Evolutionary conservation across 2,888 invertebrate species (phyloP).

Genomic region (Oscheius onirici): DNA sequence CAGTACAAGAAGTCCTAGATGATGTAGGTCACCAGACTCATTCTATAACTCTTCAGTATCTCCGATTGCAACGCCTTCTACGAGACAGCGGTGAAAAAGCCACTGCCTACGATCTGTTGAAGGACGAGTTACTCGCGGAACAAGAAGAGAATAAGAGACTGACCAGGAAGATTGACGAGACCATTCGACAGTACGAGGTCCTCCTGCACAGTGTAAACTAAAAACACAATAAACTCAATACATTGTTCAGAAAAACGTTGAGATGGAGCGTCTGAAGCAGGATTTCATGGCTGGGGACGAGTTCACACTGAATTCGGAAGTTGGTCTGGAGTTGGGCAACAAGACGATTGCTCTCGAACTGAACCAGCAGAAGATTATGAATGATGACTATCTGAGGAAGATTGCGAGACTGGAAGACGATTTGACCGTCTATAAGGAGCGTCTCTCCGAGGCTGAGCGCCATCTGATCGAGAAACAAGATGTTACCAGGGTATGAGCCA

Average conservation of each 20-base stretch:
- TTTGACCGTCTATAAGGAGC: neutral
- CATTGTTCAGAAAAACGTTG: neutral
- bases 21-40: too few species aligned
- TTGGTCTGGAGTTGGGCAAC: neutral
- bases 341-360: neutral
- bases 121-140: neutral
- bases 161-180: neutral
- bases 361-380: constrained; percentile 4
- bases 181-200: neutral
- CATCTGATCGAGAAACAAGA: neutral
- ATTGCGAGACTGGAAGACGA: constrained; percentile 5
- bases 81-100: neutral
- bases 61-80: neutral
- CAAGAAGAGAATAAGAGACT: neutral
- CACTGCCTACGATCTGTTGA: neutral
- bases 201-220: neutral
- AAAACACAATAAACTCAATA: too few species aligned
- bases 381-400: neutral
- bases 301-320: constrained; percentile 6
- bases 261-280: neutral
- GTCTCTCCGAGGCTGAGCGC: neutral
- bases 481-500: neutral
- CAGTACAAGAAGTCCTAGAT: constrained; percentile 1
- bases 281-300: neutral
- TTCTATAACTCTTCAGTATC: too few species aligned